Base-by-base conservation (phyloP, 2,113 vertebrate species). In the Daphoenositta chrysoptera region DNA sequence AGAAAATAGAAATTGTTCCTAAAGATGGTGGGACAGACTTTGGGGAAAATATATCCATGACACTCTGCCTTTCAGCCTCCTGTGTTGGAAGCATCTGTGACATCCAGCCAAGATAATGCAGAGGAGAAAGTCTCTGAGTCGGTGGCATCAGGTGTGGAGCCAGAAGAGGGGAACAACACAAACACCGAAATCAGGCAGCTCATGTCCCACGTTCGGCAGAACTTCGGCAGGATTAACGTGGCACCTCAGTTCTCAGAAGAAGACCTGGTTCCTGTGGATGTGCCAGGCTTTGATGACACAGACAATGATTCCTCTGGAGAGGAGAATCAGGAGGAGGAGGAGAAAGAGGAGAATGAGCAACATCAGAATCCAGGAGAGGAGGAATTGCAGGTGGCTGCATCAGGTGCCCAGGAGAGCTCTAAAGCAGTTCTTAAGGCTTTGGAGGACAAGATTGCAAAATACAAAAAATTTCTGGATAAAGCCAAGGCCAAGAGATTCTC, bases 401-500 rank as follows among this genome's bases (percentile, higher is more conserved):
- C 92, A 11, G 83, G 33, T 18, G 39, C 42, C 90, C 97, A 11
- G 69, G 96, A 90, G 50, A 96, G 94, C 94, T 93, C 98, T 30
- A 98, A 97, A 50, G 92, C 98, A 20, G 94, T 98, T 44, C 98
- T 99, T 76, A 97, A 97, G 54, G 98, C 98, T 72, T 96, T 99
- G 94, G 99, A 99, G 27, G 98, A 98, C 45, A 99, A 99, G 97
- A 99, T 99, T 15, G 97, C 98, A 28, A 99, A 99, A 96, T 99
- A 99, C 85, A 99, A 98, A 94, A 99, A 98, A 75, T 99, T 99
- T 97, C 95, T 99, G 97, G 98, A 99, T 86, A 98, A 98, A 91
- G 99, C 99, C 90, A 99, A 98, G 96, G 98, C 98, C 90, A 99
- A 99, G 94, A 99, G 98, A 91, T 99, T 99, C 89, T 99, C 99